Evolutionary conservation across 1,140 invertebrate species (phyloP).

Genomic region (Cataglyphis hispanica): DNA sequence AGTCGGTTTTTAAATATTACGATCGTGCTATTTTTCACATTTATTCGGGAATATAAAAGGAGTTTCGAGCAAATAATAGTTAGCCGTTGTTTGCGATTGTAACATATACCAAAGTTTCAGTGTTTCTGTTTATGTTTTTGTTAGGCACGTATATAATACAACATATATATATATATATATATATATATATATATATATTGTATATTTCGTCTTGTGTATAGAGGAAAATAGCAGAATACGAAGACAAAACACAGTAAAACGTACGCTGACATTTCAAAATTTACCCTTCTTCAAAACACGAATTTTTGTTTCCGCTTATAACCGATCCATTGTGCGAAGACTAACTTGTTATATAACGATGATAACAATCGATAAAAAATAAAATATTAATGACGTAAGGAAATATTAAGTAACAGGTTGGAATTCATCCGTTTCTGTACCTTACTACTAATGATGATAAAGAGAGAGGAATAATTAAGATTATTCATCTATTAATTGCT

Average conservation of each 20-base stretch:
- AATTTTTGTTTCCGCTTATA: not conserved
- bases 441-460: not conserved
- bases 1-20: not conserved
- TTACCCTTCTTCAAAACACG: conserved; percentile 19
- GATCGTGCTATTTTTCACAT: not conserved
- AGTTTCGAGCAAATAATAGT: conserved; percentile 48
- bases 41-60: conserved; percentile 35
- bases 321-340: not conserved
- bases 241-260: conserved; percentile 2
- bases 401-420: too few relatives aligned
- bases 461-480: not conserved
- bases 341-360: too few relatives aligned
- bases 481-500: not conserved
- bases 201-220: conserved; percentile 18
- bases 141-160: not conserved
- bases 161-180: too few relatives aligned
- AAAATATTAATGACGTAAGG: not conserved
- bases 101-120: conserved; percentile 40
- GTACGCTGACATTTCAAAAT: conserved; percentile 9
- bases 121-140: conserved; percentile 46
- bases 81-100: conserved; percentile 40
- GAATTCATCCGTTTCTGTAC: too few relatives aligned
- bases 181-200: too few relatives aligned
- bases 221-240: conserved; percentile 37
- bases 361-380: not conserved